A percentile compares a stretch with the other conserved stretches of the same genome.
Evolutionary conservation across 2,797 vertebrate genomes (phyloP).

Genomic region (Catharus ustulatus): DNA sequence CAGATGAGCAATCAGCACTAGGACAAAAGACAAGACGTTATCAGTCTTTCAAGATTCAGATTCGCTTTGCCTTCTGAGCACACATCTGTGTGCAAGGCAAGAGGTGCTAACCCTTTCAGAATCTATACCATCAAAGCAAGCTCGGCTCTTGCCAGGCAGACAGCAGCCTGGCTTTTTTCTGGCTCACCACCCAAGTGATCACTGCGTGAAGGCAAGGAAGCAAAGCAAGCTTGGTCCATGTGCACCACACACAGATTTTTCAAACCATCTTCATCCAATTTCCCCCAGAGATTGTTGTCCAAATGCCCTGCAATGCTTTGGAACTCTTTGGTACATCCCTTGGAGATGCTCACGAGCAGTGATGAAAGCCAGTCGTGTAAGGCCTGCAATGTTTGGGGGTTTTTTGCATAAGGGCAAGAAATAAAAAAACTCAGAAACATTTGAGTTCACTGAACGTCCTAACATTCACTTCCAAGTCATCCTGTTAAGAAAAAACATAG

Average conservation of each 20-base stretch:
- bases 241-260: background rate
- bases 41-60: slow-evolving; percentile 30
- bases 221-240: background rate
- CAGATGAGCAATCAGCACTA: slow-evolving; percentile 51
- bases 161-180: background rate
- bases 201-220: background rate
- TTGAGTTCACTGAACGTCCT: background rate
- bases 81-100: background rate
- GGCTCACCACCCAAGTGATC: background rate
- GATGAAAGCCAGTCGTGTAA: background rate
- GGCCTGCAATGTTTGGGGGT: background rate
- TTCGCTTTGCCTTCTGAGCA: slow-evolving; percentile 1
- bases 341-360: background rate
- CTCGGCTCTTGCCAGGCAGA: background rate
- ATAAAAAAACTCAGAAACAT: background rate
- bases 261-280: background rate
- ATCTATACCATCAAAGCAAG: background rate
- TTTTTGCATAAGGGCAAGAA: background rate
- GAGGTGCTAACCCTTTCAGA: slow-evolving; percentile 18
- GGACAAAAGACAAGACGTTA: slow-evolving; percentile 44
- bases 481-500: background rate
- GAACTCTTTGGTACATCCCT: background rate
- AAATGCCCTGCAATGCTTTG: background rate
- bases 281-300: background rate
- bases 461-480: background rate